Evolutionary conservation across 2,113 vertebrate species (phyloP).

Genomic region (Marcusenius ussheri): DNA sequence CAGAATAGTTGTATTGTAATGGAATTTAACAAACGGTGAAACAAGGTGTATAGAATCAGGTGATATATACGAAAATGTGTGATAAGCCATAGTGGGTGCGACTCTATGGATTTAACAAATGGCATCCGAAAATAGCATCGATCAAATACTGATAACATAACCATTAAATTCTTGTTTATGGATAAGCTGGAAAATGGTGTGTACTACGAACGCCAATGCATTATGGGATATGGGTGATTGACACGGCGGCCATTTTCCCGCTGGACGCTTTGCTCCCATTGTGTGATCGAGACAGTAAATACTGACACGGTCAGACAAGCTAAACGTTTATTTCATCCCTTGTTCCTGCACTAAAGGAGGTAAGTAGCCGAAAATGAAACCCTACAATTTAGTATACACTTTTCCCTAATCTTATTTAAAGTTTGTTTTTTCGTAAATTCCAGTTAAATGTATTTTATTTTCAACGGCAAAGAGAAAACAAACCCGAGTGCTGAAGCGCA

Average conservation of each 20-base stretch:
- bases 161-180: not conserved
- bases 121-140: not conserved
- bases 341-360: conserved; percentile 44
- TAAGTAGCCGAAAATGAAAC: conserved; percentile 38
- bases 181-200: conserved; percentile 29
- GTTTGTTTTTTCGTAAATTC: conserved; percentile 26
- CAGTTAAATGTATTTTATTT: conserved; percentile 45
- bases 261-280: conserved; percentile 59
- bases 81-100: not conserved
- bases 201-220: conserved; percentile 51
- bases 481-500: conserved; percentile 40
- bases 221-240: conserved; percentile 65
- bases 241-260: conserved; percentile 67
- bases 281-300: conserved; percentile 68
- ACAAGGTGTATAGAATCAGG: not conserved
- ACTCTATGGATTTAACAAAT: not conserved
- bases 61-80: not conserved
- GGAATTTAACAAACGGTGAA: not conserved
- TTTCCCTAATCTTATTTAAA: conserved; percentile 22
- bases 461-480: conserved; percentile 39
- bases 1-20: not conserved
- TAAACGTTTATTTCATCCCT: conserved; percentile 47
- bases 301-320: conserved; percentile 60
- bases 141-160: not conserved
- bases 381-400: not conserved